Base-by-base conservation (phyloP, 2,888 invertebrate genomes). In the Nysson spinosus region DNA sequence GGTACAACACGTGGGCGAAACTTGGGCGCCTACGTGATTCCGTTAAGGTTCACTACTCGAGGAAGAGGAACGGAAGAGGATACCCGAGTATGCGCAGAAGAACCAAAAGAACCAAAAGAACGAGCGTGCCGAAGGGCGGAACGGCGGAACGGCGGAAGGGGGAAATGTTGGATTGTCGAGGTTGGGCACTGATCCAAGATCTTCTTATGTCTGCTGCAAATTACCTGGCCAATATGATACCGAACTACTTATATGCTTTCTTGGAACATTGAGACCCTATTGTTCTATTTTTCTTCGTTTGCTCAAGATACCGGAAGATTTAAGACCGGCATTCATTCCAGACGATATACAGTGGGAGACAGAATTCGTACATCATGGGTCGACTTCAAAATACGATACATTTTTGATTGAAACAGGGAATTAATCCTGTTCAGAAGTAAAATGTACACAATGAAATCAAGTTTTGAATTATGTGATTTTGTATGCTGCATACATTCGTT, bases 11-110 rank as follows among this genome's bases (percentile, higher is more conserved):
- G 71, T 72, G 68, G 71, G 72, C 69, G 67, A 60, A 26, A 28
- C 22, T 47, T 26, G 28, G 24, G 51, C 80, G 75, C 77, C 79
- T 71, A 77, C 77, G 77, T 79, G 77, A 81, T 78, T 78, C 80
- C 66, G 70, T 71, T 75, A 64, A 57, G 34, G 34, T 5, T 14
- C 14, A 3, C 28, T 22, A 11, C 6, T 24, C 19, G 16, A 47
- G 12, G 16, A 43, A 52, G 34, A 12, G 44, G 24, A 20, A 43
- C 30, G 44, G 49, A 40, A 32, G 34, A 1, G 32, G 9, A 24
- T 1, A 24, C 24, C 1, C 6, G 24, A 24, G 1, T 24, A 24
- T 9, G 1, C 24, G 2, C 6, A 24, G 2, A 9, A 24, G 9
- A 24, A 9, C 24, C 9, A 2, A 24, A 9, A 24, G 9, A 24